Base-by-base conservation (phyloP, 2,888 invertebrate species). In the Cabera pusaria region DNA sequence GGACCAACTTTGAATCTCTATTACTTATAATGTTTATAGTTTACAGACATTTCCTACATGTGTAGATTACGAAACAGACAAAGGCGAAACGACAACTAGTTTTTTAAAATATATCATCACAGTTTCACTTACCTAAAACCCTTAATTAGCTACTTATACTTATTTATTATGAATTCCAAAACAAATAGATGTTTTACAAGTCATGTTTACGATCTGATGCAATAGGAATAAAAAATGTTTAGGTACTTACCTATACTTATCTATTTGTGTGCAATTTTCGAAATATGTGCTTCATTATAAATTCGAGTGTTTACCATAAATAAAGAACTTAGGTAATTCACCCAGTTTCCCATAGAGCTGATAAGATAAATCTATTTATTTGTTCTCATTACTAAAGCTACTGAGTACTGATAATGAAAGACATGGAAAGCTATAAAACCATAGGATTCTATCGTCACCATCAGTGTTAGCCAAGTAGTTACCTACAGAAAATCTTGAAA, bases 311-410 rank as follows among this genome's bases (percentile, higher is more conserved):
- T 46, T 45, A 41, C 41, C 35, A 29, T 39, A 46, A 9, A 29
- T 14, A 3, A 14, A 3, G 3, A 14, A 14, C 14, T 14, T 14
- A 34, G 24, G 6, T 14, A 56, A 52, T 60, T 52, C 46, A 44
- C 53, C 37, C 43, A 55, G 55, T 51, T 65, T 63, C 57, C 64
- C 57, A 61, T 64, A 47, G 49, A 51, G 45, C 28, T 28, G 72
- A 75, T 75, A 70, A 75, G 74, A 66, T 67, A 64, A 63, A 49
- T 47, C 9, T 70, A 64, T 71, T 68, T 69, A 57, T 49, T 63
- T 20, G 49, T n/a, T n/a, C n/a, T n/a, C n/a, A 34, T 50, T 47
- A 32, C 44, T 39, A 49, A 40, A 52, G 46, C 5, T 48, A 49
- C 31, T 42, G 41, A 64, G n/a, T n/a, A n/a, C n/a, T n/a, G n/a